These are phyloP conservation scores for Solenodon paradoxus DNA, from an alignment of 2,113 vertebrate genomes.

Conservation along the genomic window DNA sequence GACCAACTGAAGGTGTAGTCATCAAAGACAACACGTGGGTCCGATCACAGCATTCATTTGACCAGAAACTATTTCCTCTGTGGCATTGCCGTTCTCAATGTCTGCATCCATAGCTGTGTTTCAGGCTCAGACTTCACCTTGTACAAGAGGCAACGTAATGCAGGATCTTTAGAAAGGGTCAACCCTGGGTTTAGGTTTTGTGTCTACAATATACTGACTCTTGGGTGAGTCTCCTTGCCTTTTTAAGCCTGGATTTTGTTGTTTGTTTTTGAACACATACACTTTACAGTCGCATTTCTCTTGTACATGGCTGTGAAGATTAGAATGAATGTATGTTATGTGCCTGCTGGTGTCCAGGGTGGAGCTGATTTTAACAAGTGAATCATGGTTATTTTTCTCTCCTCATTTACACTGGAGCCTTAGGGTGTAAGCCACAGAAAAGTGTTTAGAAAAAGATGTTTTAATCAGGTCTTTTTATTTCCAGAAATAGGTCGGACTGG, in stretches of 20 bases:
- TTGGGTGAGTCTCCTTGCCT: neutral
- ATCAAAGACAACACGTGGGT: neutral
- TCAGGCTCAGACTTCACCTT: neutral
- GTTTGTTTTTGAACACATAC: neutral
- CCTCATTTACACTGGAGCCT: neutral
- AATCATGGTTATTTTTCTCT: neutral
- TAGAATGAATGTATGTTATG: neutral
- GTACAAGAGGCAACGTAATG: neutral
- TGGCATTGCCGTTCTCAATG: neutral
- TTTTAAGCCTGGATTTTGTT: neutral
- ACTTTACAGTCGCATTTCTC: neutral
- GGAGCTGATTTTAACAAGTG: neutral
- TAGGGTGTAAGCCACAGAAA: neutral
- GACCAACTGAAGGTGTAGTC: neutral
- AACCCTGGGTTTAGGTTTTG: neutral
- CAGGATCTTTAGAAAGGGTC: neutral
- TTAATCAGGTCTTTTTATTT: neutral
- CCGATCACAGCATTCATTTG: neutral
- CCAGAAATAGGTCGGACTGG: neutral
- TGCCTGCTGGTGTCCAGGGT: neutral
- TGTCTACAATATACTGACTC: neutral
- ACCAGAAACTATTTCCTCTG: neutral
- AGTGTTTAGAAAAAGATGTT: neutral
- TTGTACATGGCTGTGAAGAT: neutral
- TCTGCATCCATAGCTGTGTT: neutral